A percentile compares a stretch with the other conserved stretches of the same genome.
phyloP scores from a whole-genome alignment of 2,113 vertebrate genomes.

The Ageneiosus marmoratus region DNA sequence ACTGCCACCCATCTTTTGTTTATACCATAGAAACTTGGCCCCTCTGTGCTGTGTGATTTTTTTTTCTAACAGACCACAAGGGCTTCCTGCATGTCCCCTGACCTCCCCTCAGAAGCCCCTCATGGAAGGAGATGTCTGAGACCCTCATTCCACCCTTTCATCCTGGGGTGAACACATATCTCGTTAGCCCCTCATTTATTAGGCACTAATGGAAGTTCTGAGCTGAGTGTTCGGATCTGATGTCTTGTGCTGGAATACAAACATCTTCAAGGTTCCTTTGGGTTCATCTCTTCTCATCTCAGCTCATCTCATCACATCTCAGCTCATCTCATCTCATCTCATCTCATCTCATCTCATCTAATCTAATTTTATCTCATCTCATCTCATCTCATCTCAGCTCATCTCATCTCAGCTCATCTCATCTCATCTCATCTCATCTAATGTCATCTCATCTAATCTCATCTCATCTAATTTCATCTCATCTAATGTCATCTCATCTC shows the following conservation, averaged over 20 bases:
- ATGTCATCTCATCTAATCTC: too few relatives aligned
- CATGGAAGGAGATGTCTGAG: constrained; percentile 69
- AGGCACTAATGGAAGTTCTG: constrained; percentile 76
- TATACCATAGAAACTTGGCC: constrained; percentile 82
- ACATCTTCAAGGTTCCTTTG: constrained; percentile 3
- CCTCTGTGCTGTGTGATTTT: constrained; percentile 72
- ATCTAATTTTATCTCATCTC: too few relatives aligned
- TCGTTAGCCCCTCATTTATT: constrained; percentile 79
- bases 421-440: too few relatives aligned
- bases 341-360: too few relatives aligned
- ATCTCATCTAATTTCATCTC: too few relatives aligned
- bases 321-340: too few relatives aligned
- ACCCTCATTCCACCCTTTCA: constrained; percentile 42
- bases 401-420: too few relatives aligned
- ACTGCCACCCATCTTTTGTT: constrained; percentile 92
- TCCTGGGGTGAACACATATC: constrained; percentile 52
- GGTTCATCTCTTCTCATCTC: too few relatives aligned
- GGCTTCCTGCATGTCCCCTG: constrained; percentile 61
- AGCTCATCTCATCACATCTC: too few relatives aligned
- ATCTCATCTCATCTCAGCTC: too few relatives aligned
- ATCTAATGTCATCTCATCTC: too few relatives aligned
- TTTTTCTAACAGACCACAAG: constrained; percentile 72
- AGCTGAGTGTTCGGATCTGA: constrained; percentile 75
- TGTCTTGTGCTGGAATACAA: constrained; percentile 69
- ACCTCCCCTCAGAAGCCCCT: constrained; percentile 38